Conservation (phyloP, 2,113 vertebrate genomes). For the Anolis carolinensis region DNA sequence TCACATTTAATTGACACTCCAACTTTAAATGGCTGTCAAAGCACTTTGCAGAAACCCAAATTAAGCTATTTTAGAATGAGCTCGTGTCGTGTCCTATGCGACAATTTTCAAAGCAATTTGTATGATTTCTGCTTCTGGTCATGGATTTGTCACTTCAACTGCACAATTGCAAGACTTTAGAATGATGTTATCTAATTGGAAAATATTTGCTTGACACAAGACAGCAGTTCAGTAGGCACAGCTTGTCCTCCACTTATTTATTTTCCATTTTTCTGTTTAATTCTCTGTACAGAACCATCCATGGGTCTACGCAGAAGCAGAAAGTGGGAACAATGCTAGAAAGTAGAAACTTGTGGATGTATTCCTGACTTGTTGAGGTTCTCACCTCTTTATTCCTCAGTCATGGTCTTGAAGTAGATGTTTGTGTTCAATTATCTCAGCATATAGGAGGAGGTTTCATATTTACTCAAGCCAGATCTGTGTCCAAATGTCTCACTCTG, state of each 20-base stretch:
- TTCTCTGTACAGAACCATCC: neutral
- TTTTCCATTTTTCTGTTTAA: neutral
- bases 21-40: conserved; percentile 9
- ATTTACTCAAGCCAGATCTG: too few species aligned
- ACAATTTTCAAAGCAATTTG: neutral
- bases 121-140: neutral
- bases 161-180: conserved; percentile 2
- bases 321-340: neutral
- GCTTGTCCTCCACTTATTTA: neutral
- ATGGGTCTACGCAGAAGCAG: too few species aligned
- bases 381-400: neutral
- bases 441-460: too few species aligned
- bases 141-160: conserved; percentile 22
- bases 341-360: neutral
- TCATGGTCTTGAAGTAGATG: too few species aligned
- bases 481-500: too few species aligned
- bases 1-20: neutral
- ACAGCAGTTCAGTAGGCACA: neutral
- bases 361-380: neutral
- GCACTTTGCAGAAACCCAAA: neutral
- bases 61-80: conserved; percentile 6
- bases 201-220: conserved; percentile 1
- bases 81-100: neutral
- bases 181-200: conserved; percentile 8
- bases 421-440: too few species aligned